phyloP scores from a whole-genome alignment of 2,113 vertebrate genomes.

The Bothrops jararaca region DNA sequence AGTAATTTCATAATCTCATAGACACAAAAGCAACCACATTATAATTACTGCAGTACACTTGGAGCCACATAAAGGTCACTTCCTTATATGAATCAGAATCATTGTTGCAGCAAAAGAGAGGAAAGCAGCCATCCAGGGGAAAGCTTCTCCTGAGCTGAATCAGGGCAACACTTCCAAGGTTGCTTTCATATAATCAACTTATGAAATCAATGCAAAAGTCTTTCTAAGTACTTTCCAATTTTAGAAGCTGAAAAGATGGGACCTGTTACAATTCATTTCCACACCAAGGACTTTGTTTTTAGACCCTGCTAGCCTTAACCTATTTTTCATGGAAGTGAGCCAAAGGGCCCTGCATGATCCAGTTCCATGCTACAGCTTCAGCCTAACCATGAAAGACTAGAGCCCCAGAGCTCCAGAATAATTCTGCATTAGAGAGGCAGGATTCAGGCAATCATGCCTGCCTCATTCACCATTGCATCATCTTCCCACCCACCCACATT shows the following conservation, averaged over 20 bases:
- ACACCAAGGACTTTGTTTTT: not conserved
- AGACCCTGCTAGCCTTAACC: not conserved
- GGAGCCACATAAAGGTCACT: slow-evolving; percentile 36
- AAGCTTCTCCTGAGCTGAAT: not conserved
- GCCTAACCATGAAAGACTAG: not conserved
- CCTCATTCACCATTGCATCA: not conserved
- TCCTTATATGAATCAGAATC: slow-evolving; percentile 24
- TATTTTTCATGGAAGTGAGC: not conserved
- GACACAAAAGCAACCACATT: slow-evolving; percentile 11
- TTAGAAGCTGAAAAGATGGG: slow-evolving; percentile 1
- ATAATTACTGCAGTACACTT: slow-evolving; percentile 43
- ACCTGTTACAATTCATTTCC: slow-evolving; percentile 4
- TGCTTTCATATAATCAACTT: slow-evolving; percentile 25
- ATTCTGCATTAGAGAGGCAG: not conserved
- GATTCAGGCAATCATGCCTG: not conserved
- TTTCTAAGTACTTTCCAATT: not conserved
- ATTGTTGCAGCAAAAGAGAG: not conserved
- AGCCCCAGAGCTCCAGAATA: not conserved
- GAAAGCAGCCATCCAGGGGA: slow-evolving; percentile 10
- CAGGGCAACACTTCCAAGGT: slow-evolving; percentile 8
- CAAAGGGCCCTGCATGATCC: not conserved
- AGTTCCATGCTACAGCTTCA: not conserved
- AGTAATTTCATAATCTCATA: slow-evolving; percentile 10
- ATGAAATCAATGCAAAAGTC: slow-evolving; percentile 32
- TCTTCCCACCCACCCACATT: not conserved